Percentiles rank a stretch among this genome's conserved stretches.
These are phyloP conservation scores for Dasysyrphus albostriatus DNA, from an alignment of 2,888 invertebrate species.

Conservation along the genomic window DNA sequence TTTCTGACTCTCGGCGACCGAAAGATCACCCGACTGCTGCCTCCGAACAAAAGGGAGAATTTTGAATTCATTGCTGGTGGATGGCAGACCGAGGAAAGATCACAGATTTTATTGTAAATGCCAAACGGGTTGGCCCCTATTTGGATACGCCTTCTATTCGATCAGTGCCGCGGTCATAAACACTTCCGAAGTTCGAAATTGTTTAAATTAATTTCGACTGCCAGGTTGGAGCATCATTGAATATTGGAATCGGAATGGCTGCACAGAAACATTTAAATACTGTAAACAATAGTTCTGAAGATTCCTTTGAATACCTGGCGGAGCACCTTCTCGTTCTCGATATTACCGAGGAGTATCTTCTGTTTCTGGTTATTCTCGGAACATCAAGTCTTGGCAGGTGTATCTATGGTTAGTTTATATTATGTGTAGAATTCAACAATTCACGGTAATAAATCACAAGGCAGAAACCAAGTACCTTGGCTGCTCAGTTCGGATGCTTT, in stretches of 20 bases:
- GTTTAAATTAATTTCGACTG: constrained; percentile 55
- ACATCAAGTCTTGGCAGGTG: constrained; percentile 57
- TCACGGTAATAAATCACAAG: constrained; percentile 66
- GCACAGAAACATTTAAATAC: constrained; percentile 35
- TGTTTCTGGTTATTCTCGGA: constrained; percentile 66
- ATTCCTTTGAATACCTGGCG: constrained; percentile 51
- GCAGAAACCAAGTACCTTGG: constrained; percentile 18
- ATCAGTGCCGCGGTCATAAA: constrained; percentile 8
- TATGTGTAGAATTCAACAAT: constrained; percentile 57
- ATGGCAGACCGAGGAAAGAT: constrained; percentile 15
- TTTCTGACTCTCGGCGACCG: constrained; percentile 35
- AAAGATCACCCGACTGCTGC: constrained; percentile 41
- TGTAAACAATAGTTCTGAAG: constrained; percentile 58
- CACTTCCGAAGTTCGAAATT: constrained; percentile 48
- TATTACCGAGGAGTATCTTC: constrained; percentile 8
- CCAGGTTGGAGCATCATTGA: constrained; percentile 55
- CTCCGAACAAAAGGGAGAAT: constrained; percentile 51
- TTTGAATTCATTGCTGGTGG: constrained; percentile 10
- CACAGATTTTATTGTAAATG: constrained; percentile 9
- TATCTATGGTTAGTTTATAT: constrained; percentile 27
- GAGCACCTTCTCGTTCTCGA: constrained; percentile 14
- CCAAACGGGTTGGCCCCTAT: constrained; percentile 32
- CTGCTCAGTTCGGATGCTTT: constrained; percentile 60
- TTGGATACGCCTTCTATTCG: constrained; percentile 44
- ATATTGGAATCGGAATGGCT: constrained; percentile 70